Conservation (phyloP, 2,113 vertebrate genomes). For the Grammomys surdaster region DNA sequence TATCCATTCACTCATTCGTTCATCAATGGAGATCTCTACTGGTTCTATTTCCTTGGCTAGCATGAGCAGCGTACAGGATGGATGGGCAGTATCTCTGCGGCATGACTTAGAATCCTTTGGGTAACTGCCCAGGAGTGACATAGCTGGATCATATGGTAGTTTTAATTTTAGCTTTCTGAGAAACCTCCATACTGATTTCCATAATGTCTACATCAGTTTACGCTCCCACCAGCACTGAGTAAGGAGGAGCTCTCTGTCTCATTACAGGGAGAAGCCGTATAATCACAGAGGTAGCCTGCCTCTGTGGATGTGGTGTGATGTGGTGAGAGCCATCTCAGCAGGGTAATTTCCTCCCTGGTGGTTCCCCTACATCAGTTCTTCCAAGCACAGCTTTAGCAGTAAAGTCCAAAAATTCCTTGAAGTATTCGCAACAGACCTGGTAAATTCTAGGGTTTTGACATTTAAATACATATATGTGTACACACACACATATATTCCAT, state of each 20-base stretch:
- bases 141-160: background rate
- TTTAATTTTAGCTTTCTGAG: background rate
- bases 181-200: background rate
- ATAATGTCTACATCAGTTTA: background rate
- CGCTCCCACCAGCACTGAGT: background rate
- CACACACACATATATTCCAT: slow-evolving; percentile 47
- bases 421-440: slow-evolving; percentile 45
- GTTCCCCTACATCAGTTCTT: background rate
- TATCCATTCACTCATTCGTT: background rate
- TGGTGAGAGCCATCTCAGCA: background rate
- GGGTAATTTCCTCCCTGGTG: background rate
- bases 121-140: background rate
- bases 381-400: slow-evolving; percentile 33
- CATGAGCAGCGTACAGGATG: background rate
- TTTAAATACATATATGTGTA: background rate
- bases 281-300: background rate
- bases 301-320: background rate
- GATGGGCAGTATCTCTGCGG: background rate
- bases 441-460: slow-evolving; percentile 62
- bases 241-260: background rate
- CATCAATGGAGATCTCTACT: background rate
- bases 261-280: background rate
- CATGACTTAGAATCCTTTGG: background rate
- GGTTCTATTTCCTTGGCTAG: background rate
- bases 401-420: slow-evolving; percentile 41